A percentile compares a stretch with the other conserved stretches of the same genome.
Conservation (phyloP, 2,113 vertebrate species). For the Osmerus mordax region DNA sequence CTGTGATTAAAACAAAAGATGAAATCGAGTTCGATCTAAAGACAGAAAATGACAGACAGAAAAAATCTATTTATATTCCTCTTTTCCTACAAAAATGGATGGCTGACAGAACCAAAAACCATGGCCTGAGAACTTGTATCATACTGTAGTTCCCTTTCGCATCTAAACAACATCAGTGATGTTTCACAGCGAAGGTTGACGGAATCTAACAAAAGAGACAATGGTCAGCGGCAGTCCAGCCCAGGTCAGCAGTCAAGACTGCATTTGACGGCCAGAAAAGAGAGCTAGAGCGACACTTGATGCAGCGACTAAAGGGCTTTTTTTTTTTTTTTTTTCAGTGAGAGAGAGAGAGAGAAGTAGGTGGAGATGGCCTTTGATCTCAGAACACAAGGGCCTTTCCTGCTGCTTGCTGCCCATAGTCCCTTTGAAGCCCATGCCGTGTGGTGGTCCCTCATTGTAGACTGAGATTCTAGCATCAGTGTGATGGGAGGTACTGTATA, state of each 20-base stretch:
- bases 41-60: too few relatives aligned
- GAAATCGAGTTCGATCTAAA: background rate
- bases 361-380: constrained; percentile 12
- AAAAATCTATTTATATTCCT: too few relatives aligned
- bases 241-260: background rate
- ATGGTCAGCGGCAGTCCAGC: background rate
- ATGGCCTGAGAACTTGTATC: background rate
- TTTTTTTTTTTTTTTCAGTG: constrained; percentile 4
- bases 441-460: background rate
- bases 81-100: too few relatives aligned
- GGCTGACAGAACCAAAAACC: too few relatives aligned
- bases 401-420: background rate
- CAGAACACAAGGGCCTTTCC: background rate
- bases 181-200: background rate
- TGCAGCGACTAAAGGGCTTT: constrained; percentile 8
- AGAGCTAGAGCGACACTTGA: constrained; percentile 4
- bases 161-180: background rate
- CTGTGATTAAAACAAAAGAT: background rate
- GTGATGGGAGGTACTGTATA: background rate
- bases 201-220: constrained; percentile 10
- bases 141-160: background rate
- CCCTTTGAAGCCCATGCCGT: constrained; percentile 10
- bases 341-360: background rate
- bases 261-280: constrained; percentile 9
- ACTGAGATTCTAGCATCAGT: background rate